Conservation (phyloP, 2,113 vertebrate species). For the Campylomormyrus numenius region DNA sequence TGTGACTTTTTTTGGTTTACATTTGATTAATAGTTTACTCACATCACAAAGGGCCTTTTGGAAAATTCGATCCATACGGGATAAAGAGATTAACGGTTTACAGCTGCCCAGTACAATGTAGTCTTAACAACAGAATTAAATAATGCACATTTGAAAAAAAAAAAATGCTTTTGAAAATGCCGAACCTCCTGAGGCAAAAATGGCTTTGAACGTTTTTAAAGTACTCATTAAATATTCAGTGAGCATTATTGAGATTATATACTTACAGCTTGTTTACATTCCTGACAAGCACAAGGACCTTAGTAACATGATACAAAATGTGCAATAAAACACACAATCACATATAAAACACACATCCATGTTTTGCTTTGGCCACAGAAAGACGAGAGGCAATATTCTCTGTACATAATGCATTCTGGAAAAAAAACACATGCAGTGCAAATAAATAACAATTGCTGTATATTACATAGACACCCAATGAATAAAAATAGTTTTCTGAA, state of each 20-base stretch:
- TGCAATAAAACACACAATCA: conserved; percentile 12
- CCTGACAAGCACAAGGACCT: conserved; percentile 4
- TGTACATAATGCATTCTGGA: background rate
- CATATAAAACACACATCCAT: conserved; percentile 15
- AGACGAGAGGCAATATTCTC: conserved; percentile 14
- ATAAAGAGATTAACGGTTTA: background rate
- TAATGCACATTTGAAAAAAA: background rate
- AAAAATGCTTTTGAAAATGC: background rate
- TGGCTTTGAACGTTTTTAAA: conserved; percentile 13
- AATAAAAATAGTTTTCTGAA: background rate
- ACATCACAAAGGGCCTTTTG: background rate
- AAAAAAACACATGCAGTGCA: conserved; percentile 10
- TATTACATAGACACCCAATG: conserved; percentile 9
- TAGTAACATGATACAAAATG: background rate
- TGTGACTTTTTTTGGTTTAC: background rate
- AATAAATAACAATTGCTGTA: conserved; percentile 15
- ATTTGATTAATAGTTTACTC: background rate
- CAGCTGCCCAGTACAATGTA: conserved; percentile 3
- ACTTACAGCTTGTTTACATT: background rate
- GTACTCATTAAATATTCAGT: conserved; percentile 8
- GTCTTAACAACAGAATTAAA: background rate
- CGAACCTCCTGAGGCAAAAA: conserved; percentile 12
- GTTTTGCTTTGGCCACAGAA: conserved; percentile 18
- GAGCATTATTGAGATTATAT: conserved; percentile 11
- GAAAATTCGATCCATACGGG: background rate